Evolutionary conservation across 2,113 vertebrate species (phyloP).

Genomic region (Psephotus haematonotus): DNA sequence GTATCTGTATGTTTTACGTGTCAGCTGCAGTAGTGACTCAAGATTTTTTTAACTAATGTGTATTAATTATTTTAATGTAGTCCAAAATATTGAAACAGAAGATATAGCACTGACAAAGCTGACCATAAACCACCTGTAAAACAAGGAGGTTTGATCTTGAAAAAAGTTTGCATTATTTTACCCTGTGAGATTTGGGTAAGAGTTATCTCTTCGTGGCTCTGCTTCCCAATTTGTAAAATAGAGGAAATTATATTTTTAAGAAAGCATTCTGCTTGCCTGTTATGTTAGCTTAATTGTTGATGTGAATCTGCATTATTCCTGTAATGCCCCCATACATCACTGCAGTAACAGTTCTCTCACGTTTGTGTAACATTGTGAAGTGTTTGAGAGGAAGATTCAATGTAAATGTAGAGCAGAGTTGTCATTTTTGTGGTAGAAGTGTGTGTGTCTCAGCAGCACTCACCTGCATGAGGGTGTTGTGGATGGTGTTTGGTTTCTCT

Average conservation of each 20-base stretch:
- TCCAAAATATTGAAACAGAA: neutral
- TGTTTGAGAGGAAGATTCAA: neutral
- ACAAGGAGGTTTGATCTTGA: neutral
- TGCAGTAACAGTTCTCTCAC: neutral
- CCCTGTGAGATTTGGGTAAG: neutral
- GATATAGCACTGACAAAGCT: neutral
- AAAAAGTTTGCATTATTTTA: neutral
- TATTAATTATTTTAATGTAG: neutral
- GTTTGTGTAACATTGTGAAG: neutral
- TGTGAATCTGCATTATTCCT: neutral
- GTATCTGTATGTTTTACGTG: neutral
- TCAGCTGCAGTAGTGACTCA: neutral
- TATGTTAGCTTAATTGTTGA: rapidly evolving
- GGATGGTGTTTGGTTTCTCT: neutral
- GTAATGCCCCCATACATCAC: too few species aligned
- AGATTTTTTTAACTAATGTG: neutral
- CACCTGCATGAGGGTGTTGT: rapidly evolving
- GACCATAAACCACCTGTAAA: neutral
- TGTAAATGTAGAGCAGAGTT: neutral
- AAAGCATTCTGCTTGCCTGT: neutral
- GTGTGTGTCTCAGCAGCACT: neutral
- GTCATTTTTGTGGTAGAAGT: neutral
- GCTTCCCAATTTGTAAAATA: neutral
- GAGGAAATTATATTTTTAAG: neutral
- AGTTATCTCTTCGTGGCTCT: neutral